These are phyloP conservation scores for Hypotaenidia philippensis DNA, from an alignment of 2,797 vertebrate genomes.

Conservation along the genomic window DNA sequence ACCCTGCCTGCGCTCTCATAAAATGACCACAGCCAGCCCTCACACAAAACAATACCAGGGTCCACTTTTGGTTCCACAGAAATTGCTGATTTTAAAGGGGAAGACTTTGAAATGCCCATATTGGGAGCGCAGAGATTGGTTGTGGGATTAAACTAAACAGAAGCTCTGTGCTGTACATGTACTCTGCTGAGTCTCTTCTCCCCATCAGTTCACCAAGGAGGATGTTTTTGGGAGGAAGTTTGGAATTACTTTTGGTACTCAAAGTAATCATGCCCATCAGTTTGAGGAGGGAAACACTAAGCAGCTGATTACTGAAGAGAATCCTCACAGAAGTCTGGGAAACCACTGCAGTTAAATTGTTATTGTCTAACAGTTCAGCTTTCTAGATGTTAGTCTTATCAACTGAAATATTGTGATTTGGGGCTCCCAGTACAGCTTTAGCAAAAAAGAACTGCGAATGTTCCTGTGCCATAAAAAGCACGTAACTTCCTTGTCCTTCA, in stretches of 20 bases:
- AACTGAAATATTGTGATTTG: background rate
- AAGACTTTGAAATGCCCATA: background rate
- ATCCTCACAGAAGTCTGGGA: background rate
- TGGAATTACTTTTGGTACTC: background rate
- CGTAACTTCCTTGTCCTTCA: background rate
- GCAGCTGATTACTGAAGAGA: background rate
- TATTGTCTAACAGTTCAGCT: background rate
- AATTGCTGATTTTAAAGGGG: background rate
- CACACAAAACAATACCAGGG: background rate
- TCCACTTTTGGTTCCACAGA: background rate
- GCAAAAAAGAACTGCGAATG: background rate
- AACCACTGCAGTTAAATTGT: background rate
- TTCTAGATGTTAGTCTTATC: background rate
- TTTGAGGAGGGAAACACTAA: background rate
- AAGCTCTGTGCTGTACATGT: background rate
- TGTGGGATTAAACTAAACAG: background rate
- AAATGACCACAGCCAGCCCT: background rate
- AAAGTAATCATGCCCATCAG: background rate
- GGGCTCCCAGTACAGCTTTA: background rate
- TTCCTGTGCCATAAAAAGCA: background rate
- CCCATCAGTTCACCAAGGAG: background rate
- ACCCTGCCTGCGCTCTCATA: background rate
- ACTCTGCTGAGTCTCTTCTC: background rate
- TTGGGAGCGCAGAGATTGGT: background rate
- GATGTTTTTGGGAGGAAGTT: fast-evolving